Percentiles rank a stretch among this genome's conserved stretches.
phyloP scores from a whole-genome alignment of 2,797 vertebrate genomes.

The Malurus splendens region DNA sequence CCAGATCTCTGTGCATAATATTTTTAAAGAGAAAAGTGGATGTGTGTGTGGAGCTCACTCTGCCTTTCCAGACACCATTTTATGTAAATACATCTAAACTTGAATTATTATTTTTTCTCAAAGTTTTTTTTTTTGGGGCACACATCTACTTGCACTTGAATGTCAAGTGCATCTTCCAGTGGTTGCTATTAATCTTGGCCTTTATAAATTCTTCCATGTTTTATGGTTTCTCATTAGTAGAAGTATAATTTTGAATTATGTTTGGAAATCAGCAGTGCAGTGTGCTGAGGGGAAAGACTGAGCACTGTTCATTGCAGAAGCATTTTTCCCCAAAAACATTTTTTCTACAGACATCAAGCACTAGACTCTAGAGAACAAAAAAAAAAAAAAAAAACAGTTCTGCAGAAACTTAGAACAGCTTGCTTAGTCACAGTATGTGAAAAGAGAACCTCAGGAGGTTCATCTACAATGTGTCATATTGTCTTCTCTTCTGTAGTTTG shows the following conservation, averaged over 20 bases:
- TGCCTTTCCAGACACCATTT: not conserved
- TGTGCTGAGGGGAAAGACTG: not conserved
- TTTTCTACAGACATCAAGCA: not conserved
- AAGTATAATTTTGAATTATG: not conserved
- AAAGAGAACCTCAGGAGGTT: not conserved
- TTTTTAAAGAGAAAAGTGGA: not conserved
- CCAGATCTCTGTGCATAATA: not conserved
- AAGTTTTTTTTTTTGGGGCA: not conserved
- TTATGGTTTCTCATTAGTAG: not conserved
- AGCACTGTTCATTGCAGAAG: not conserved
- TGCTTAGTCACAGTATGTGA: not conserved
- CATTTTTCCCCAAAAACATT: not conserved
- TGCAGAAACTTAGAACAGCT: not conserved
- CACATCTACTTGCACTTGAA: not conserved
- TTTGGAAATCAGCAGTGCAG: not conserved
- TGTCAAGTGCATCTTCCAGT: slow-evolving; percentile 9
- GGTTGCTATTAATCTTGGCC: not conserved
- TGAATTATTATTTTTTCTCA: not conserved
- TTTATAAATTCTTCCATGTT: not conserved
- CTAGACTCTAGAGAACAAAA: not conserved
- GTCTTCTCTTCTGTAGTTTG: not conserved
- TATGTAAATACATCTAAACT: not conserved
- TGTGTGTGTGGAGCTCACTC: not conserved
- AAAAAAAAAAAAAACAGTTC: not conserved
- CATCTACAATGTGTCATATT: not conserved